Evolutionary conservation across 1,140 invertebrate genomes (phyloP), one percentile per base, ranked within the genome.

Genomic region (Drosophila tani): DNA sequence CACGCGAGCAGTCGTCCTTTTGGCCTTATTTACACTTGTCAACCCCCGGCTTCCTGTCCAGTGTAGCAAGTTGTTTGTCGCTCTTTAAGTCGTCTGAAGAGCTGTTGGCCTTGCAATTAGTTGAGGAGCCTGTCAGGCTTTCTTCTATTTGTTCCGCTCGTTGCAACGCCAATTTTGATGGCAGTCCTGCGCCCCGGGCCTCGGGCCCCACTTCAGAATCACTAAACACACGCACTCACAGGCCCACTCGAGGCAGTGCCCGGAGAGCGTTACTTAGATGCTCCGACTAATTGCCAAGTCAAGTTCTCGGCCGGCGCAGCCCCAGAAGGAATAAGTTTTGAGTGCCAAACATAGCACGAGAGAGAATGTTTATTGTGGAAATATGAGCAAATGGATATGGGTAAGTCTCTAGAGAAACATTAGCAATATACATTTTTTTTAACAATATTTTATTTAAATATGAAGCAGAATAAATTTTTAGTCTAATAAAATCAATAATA

Each of bases 101-200:
- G 73, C 66, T 77, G 55, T 84, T 88, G 84, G 81, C 84, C 84
- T 87, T 87, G 84, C 84, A 87, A 87, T 87, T 87, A 87, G 84
- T 78, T 87, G 71, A 65, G 38, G 59, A 57, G 53, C 78, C 53
- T 76, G 73, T 59, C 73, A 79, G 76, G 56, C 65, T 62, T 56
- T 43, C 55, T 79, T 67, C 73, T 47, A 49, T 53, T 60, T 58
- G 41, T 56, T 69, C 50, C 66, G 50, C 63, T 63, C 55, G 69
- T 43, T 59, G 53, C 62, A 67, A 65, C 50, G 40, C 63, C 68
- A 57, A 58, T 65, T 83, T 74, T 63, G 58, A 82, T 73, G 75
- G 66, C 66, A 56, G 46, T 47, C 49, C 47, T 64, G 50, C 32
- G 50, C 56, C 51, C 60, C 32, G 49, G 29, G 55, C n/a, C 57